Percentiles rank a stretch among this genome's conserved stretches.
These are phyloP conservation scores for Columba janthina DNA, from an alignment of 2,113 vertebrate genomes.

Conservation along the genomic window DNA sequence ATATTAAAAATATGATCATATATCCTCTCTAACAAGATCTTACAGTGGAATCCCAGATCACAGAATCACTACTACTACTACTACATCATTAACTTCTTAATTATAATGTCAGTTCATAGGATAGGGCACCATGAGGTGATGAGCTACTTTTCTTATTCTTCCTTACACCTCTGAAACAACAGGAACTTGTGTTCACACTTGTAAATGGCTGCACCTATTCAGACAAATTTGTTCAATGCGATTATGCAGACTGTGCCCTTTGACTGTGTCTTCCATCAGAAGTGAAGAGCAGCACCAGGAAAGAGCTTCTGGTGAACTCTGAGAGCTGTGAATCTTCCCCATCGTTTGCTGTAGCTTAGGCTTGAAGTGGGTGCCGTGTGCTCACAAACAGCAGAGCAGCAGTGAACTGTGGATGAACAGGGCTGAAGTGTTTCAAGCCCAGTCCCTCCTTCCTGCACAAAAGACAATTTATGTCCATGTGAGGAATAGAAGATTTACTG, in stretches of 20 bases:
- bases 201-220: neutral
- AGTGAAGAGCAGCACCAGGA: neutral
- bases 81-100: neutral
- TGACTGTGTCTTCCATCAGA: neutral
- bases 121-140: neutral
- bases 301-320: neutral
- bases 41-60: neutral
- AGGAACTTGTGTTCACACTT: neutral
- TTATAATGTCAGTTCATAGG: neutral
- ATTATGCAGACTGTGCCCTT: neutral
- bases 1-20: neutral
- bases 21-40: neutral
- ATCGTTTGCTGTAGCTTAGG: neutral
- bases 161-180: neutral
- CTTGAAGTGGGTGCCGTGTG: neutral
- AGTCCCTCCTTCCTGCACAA: neutral
- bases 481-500: neutral
- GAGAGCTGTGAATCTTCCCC: neutral
- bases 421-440: neutral
- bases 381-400: neutral
- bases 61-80: neutral
- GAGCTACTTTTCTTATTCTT: neutral
- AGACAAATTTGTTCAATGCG: neutral
- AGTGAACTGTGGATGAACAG: rapidly evolving
- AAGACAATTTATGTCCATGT: rapidly evolving